These are phyloP conservation scores for Aphelinus certus DNA, from an alignment of 1,140 invertebrate genomes.

Conservation along the genomic window DNA sequence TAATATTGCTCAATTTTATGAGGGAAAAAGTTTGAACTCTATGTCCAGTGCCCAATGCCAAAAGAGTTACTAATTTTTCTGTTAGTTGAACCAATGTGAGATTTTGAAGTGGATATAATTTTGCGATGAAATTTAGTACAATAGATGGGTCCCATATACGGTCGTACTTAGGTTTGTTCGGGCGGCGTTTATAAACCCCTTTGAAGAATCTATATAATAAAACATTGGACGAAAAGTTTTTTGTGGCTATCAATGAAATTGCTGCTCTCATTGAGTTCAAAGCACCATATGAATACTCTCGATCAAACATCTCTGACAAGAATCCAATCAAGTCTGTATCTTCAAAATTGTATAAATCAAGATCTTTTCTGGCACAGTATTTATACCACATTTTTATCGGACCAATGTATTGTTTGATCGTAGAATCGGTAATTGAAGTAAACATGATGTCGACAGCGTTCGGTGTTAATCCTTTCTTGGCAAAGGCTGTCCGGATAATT, in stretches of 20 bases:
- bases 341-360: neutral
- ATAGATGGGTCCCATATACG: neutral
- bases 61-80: conserved; percentile 1
- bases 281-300: conserved; percentile 10
- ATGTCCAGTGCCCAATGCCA: conserved; percentile 9
- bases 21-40: neutral
- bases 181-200: neutral
- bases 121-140: neutral
- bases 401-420: conserved; percentile 3
- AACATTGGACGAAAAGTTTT: neutral
- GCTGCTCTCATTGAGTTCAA: conserved; percentile 11
- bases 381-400: neutral
- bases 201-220: conserved; percentile 20
- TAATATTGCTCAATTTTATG: neutral
- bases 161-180: conserved; percentile 2
- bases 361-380: neutral
- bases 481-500: conserved; percentile 20
- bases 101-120: neutral
- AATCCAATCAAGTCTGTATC: neutral
- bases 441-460: conserved; percentile 2
- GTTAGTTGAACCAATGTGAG: neutral
- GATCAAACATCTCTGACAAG: neutral
- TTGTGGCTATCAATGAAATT: neutral
- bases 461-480: neutral
- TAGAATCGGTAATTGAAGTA: neutral